Base-by-base conservation (phyloP, 2,888 invertebrate species). In the Callyntrura sp. region DNA sequence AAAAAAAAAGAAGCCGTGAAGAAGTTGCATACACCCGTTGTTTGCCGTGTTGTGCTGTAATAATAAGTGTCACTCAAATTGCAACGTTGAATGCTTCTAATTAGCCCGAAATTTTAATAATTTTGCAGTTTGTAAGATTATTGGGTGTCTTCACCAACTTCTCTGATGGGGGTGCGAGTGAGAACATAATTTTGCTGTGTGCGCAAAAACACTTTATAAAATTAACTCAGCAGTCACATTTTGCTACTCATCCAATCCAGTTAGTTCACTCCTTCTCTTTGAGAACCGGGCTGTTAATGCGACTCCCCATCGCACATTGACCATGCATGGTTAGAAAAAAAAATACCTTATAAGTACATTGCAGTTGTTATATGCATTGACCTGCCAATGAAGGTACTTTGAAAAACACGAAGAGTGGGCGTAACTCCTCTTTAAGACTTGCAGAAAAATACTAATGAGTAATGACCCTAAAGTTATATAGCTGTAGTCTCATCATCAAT, bases 91-190 rank as follows among this genome's bases (percentile, higher is more conserved):
- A 55, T 85, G 43, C 45, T 85, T 73, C 48, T 76, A 78, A 85
- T 76, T 78, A 85, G 76, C 25, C 76, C 62, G 85, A 85, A 85
- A 85, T 85, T 85, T 85, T 85, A 85, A 85, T 85, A 85, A 85
- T 85, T 85, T 62, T 48, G 51, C 78, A 78, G 62, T 85, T 85
- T 85, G 62, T 85, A 85, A 76, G 85, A 85, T 85, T 85, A 85
- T 85, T 85, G 65, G 84, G 17, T 57, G 57, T 73, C 84, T 84
- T 70, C 25, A 84, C 60, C 20, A 73, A 76, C 2, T 11, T 51
- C 8, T 20, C 45, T 73, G 43, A n/a, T 2, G n/a, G 28, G 11
- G 25, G 28, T 11, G 25, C 25, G 65, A 65, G 14, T 28, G 35
- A 35, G 35, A 35, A 35, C 6, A 35, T 35, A 35, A 35, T 35